A percentile compares a stretch with the other conserved stretches of the same genome.
Conservation (phyloP, 2,797 vertebrate genomes). For the Carduelis carduelis region DNA sequence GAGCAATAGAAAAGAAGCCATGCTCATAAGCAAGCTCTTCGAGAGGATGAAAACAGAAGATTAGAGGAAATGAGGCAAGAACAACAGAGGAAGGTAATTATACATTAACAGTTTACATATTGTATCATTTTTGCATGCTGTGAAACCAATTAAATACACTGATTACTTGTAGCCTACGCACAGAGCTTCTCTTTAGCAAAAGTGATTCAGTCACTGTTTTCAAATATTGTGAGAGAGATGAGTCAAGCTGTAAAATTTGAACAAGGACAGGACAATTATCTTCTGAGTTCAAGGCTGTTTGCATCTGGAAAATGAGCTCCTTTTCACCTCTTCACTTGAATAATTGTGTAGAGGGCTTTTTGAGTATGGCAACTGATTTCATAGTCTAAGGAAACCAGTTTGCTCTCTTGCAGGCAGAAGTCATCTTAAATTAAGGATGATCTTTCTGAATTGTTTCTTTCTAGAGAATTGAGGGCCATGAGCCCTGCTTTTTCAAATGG, state of each 20-base stretch:
- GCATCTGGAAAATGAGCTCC: not conserved
- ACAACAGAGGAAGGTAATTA: conserved; percentile 75
- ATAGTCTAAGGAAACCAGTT: not conserved
- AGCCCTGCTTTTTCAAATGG: not conserved
- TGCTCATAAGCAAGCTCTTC: conserved; percentile 57
- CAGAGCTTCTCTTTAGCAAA: not conserved
- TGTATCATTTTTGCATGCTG: conserved; percentile 42
- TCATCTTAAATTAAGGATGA: not conserved
- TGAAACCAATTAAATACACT: conserved; percentile 43
- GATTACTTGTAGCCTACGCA: conserved; percentile 24
- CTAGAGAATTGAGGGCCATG: rapidly evolving
- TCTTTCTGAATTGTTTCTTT: not conserved
- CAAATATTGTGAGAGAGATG: not conserved
- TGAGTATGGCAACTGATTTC: not conserved
- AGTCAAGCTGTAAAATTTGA: not conserved
- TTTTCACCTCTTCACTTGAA: not conserved
- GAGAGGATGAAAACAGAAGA: conserved; percentile 60
- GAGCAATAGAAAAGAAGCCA: conserved; percentile 61
- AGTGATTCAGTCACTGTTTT: not conserved
- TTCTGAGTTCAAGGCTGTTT: not conserved
- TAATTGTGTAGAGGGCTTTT: not conserved
- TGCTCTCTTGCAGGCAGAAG: not conserved
- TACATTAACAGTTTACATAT: conserved; percentile 27
- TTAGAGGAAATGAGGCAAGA: conserved; percentile 73
- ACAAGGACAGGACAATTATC: not conserved